Percentiles rank a stretch among this genome's conserved stretches.
Evolutionary conservation across 2,888 invertebrate genomes (phyloP).

Genomic region (Cremastinae sp.): DNA sequence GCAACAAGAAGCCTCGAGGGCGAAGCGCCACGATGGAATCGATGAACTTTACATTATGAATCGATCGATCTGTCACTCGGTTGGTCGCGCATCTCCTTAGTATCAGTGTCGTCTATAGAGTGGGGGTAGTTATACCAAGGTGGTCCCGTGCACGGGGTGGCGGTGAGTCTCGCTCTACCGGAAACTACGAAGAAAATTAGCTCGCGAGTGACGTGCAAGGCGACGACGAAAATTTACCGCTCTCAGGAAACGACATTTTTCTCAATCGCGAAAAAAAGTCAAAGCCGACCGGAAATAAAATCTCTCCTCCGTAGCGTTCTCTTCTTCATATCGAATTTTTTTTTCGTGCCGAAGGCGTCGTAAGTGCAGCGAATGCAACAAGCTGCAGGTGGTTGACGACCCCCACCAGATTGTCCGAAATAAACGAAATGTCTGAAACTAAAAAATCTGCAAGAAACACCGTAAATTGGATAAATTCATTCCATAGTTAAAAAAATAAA

Average conservation of each 20-base stretch:
- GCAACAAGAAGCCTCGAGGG: conserved; percentile 3
- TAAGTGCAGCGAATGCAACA: conserved; percentile 25
- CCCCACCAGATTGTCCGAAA: not conserved
- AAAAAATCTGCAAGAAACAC: not conserved
- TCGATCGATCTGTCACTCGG: conserved; percentile 58
- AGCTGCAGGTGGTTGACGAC: conserved; percentile 1
- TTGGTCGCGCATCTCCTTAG: conserved; percentile 57
- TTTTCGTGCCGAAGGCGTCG: not conserved
- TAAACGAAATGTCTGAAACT: conserved; percentile 1
- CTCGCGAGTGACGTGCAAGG: conserved; percentile 23
- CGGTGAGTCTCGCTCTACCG: conserved; percentile 19
- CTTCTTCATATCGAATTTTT: not conserved
- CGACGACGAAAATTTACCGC: conserved; percentile 3
- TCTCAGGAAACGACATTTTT: conserved; percentile 2
- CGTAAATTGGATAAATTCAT: not conserved
- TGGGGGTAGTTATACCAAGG: conserved; percentile 45
- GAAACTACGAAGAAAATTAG: conserved; percentile 39
- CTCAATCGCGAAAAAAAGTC: not conserved
- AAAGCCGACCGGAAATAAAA: not conserved
- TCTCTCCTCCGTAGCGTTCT: not conserved
- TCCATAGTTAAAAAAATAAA: not conserved
- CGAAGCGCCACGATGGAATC: conserved; percentile 27
- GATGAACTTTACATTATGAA: conserved; percentile 48
- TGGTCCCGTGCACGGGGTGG: conserved; percentile 27
- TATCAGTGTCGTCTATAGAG: conserved; percentile 44